Evolutionary conservation across 2,797 vertebrate genomes (phyloP), one percentile per base, ranked within the genome.

Genomic region (Presbytis comata): DNA sequence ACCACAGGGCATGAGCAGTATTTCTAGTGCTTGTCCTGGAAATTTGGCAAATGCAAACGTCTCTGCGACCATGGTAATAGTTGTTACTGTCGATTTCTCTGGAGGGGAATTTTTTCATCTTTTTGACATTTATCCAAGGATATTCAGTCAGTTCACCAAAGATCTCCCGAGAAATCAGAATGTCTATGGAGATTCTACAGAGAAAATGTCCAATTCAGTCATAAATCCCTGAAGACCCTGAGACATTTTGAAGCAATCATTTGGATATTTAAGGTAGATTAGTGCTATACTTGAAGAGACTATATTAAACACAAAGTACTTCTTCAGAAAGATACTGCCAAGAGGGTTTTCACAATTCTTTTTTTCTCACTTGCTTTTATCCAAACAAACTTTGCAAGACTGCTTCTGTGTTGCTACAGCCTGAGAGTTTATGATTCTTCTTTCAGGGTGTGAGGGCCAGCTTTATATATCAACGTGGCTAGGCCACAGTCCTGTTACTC

Each of bases 351-450:
- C 36, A 70, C 30, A 28, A 53, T 84, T 78, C 22, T 14, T 81
- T 95, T 96, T 81, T 79, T 61, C 67, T 89, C 64, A 13, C 46
- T 92, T 96, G 7, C 24, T 89, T 59, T 84, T 96, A 93, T 92
- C 22, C 44, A 91, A 72, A 46, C 6, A 86, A 81, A 74, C 6
- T 36, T 89, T 87, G 17, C 39, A 22, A 46, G 36, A 22, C 41
- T 78, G 36, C 13, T 72, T 83, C 75, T 93, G 4, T 89, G 48
- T 30, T 87, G 19, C 72, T 92, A 64, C 81, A 75, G 44, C 16
- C 10, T 79, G 13, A 46, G 13, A 82, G 30, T 70, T 89, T 74
- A 36, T 86, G 44, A 41, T 89, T 79, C 61, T 89, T 94, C 14
- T 72, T 36, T 39, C 92, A 26, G 39, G 13, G 14, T 78, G 22